Evolutionary conservation across 2,888 invertebrate species (phyloP).

Genomic region (Torymus texanus): DNA sequence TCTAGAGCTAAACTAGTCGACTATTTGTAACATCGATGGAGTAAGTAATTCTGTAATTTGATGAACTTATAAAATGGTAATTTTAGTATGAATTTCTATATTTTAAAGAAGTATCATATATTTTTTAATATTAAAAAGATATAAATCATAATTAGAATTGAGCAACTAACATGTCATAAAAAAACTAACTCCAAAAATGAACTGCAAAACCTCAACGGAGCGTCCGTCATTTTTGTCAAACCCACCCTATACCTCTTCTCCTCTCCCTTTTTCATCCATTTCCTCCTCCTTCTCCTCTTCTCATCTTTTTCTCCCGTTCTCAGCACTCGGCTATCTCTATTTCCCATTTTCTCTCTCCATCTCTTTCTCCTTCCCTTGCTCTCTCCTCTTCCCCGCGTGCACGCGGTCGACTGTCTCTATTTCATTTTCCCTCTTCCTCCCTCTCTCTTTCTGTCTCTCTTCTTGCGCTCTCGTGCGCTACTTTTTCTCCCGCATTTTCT

Average conservation of each 20-base stretch:
- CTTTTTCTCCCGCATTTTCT: slow-evolving; percentile 13
- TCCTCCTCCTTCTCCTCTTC: slow-evolving; percentile 2
- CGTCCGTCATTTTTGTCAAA: slow-evolving; percentile 7
- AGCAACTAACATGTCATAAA: neutral
- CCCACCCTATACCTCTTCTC: neutral
- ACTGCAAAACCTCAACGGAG: neutral
- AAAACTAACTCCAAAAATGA: neutral
- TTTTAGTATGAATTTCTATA: no score
- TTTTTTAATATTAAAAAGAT: no score
- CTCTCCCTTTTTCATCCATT: neutral
- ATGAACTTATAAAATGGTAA: no score
- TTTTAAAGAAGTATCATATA: no score
- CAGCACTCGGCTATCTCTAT: neutral
- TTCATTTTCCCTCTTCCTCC: neutral
- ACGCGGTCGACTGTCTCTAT: neutral
- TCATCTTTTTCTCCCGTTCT: neutral
- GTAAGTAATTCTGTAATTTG: no score
- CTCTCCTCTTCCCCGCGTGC: slow-evolving; percentile 11
- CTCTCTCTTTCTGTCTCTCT: neutral
- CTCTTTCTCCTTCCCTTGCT: slow-evolving; percentile 10
- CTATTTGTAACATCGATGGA: no score
- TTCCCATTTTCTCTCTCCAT: neutral
- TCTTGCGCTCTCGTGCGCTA: neutral
- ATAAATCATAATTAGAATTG: no score
- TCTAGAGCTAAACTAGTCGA: no score